Conservation (phyloP, 1,140 invertebrate species). For the Ceratosolen solmsi region DNA sequence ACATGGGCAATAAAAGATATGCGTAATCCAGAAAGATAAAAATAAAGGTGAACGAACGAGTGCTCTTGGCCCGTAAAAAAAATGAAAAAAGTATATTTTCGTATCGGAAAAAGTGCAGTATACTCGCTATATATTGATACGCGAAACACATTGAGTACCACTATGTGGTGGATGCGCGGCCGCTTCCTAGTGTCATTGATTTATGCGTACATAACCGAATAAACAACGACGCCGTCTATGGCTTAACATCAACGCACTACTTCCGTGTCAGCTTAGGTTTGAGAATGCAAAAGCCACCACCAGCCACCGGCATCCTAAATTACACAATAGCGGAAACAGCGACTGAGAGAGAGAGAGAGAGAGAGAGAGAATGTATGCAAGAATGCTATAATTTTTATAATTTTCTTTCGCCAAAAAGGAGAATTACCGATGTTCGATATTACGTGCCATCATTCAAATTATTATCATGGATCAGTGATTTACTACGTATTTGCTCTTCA, state of each 20-base stretch:
- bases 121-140: neutral
- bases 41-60: conserved; percentile 13
- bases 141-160: neutral
- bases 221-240: neutral
- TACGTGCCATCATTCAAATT: neutral
- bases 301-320: neutral
- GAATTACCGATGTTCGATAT: neutral
- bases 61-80: neutral
- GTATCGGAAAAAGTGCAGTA: conserved; percentile 1
- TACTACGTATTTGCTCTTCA: neutral
- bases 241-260: conserved; percentile 27
- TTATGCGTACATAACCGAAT: conserved; percentile 35
- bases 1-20: conserved; percentile 25
- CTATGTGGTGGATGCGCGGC: neutral
- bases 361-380: neutral
- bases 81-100: neutral
- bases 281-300: neutral
- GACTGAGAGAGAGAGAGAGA: neutral
- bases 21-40: conserved; percentile 16
- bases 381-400: neutral
- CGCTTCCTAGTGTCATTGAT: conserved; percentile 24
- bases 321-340: neutral
- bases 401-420: neutral
- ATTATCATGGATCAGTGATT: neutral
- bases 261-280: neutral